A percentile compares a stretch with the other conserved stretches of the same genome.
These are phyloP conservation scores for Hecatera dysodea DNA, from an alignment of 2,888 invertebrate species.

Conservation along the genomic window DNA sequence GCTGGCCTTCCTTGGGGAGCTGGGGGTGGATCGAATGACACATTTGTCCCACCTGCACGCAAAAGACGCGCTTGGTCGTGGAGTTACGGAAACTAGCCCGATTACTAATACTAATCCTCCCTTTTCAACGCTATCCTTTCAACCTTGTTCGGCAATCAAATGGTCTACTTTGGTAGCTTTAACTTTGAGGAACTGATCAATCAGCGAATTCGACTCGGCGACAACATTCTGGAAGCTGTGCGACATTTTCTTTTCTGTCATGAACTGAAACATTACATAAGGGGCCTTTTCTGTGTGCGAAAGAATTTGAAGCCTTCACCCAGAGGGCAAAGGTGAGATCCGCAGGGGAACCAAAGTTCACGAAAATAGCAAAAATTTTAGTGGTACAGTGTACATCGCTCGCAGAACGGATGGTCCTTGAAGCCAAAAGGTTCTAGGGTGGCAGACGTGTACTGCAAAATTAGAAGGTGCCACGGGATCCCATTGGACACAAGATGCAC, in stretches of 20 bases:
- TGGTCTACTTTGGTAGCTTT: no score
- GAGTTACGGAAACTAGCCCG: no score
- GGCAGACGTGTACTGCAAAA: not conserved
- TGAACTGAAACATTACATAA: not conserved
- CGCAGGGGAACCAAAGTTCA: not conserved
- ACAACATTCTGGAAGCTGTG: not conserved
- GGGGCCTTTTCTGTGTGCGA: no score
- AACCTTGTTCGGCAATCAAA: no score
- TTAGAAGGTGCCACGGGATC: not conserved
- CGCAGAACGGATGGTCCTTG: not conserved
- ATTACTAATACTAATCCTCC: no score
- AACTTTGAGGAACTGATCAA: not conserved
- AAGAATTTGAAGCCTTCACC: not conserved
- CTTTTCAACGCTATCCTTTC: no score
- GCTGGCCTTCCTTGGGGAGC: no score
- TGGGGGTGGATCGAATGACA: no score
- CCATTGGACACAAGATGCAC: not conserved
- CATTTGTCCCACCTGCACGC: no score
- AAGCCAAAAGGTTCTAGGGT: not conserved
- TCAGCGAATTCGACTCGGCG: not conserved
- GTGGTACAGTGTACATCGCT: not conserved
- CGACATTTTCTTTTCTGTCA: not conserved
- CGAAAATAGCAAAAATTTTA: no score
- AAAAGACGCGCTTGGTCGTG: no score
- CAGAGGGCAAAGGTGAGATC: not conserved